Conservation (phyloP, 1,140 invertebrate species). For the Holotrichia oblita region DNA sequence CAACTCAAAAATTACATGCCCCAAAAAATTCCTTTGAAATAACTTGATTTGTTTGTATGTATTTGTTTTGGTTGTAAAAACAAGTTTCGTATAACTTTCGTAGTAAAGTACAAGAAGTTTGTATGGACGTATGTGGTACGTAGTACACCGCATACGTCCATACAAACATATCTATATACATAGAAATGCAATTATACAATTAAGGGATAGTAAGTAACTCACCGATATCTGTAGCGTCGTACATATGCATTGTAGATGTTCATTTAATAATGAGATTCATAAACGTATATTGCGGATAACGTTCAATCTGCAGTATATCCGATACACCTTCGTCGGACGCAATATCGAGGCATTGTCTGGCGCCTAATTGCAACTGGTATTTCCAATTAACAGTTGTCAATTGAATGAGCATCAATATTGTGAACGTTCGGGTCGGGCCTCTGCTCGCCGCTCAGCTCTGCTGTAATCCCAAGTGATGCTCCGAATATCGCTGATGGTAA, state of each 20-base stretch:
- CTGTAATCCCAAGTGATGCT: background rate
- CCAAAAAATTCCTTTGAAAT: too few relatives aligned
- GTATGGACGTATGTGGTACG: too few relatives aligned
- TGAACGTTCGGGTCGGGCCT: background rate
- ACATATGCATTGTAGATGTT: background rate
- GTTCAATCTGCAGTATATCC: conserved; percentile 18
- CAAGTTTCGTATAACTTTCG: too few relatives aligned
- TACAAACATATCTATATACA: background rate
- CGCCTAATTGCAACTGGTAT: conserved; percentile 31
- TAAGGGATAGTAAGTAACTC: background rate
- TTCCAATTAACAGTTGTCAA: conserved; percentile 34
- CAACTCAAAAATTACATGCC: too few relatives aligned
- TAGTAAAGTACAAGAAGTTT: too few relatives aligned
- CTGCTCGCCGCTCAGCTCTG: background rate
- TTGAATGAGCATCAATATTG: conserved; percentile 36
- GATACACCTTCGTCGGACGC: conserved; percentile 1
- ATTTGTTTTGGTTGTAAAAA: too few relatives aligned
- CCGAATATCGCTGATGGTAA: background rate
- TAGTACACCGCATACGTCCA: too few relatives aligned
- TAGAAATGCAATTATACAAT: background rate
- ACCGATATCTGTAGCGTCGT: background rate
- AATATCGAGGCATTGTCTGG: conserved; percentile 14
- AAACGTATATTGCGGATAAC: conserved; percentile 21
- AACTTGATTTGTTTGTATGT: too few relatives aligned
- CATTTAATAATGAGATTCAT: conserved; percentile 30